Evolutionary conservation across 2,113 vertebrate species (phyloP), one percentile per base, ranked within the genome.

Genomic region (Parotia lawesii): DNA sequence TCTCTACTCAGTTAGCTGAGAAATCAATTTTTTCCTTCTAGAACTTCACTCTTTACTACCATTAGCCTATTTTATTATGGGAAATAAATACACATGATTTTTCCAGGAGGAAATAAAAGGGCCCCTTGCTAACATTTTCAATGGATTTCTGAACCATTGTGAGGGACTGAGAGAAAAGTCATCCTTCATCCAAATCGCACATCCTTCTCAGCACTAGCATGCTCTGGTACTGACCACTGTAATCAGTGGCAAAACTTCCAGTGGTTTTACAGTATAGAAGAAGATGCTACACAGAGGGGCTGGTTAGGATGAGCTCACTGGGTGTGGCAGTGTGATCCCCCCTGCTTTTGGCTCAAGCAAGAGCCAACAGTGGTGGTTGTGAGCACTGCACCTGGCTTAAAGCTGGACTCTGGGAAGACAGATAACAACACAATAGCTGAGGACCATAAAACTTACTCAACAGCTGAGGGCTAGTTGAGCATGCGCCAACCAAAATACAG

Each of bases 31-130:
- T 90, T 93, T 92, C 70, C 54, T 89, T 87, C 81, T 87, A 95
- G 85, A 93, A 89, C 20, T 35, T 83, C 38, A 85, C 54, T 93
- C 65, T 94, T 94, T 95, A 84, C 48, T 91, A 73, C 77, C 42
- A 87, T 93, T 54, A 91, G 33, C 81, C 83, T 75, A 28, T 92
- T 93, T 96, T 87, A 85, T 85, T 91, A 54, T 42, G 70, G 62
- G 81, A 95, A 89, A 89, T 85, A 95, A 94, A 95, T 76, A 87
- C 2, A 94, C 45, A 24, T 69, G 35, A 37, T 92, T 92, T 86
- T 94, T 89, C 80, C 91, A 95, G 62, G 83, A 87, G 56, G 78
- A 96, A 90, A 85, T 84, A 85, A 89, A 87, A 94, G 44, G 27
- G 27, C 27, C 51, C 73, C 50, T 69, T 69, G 77, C 57, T 95